Percentiles rank a stretch among this genome's conserved stretches.
phyloP scores from a whole-genome alignment of 2,888 invertebrate genomes.

The Acanthosepion pharaonis region DNA sequence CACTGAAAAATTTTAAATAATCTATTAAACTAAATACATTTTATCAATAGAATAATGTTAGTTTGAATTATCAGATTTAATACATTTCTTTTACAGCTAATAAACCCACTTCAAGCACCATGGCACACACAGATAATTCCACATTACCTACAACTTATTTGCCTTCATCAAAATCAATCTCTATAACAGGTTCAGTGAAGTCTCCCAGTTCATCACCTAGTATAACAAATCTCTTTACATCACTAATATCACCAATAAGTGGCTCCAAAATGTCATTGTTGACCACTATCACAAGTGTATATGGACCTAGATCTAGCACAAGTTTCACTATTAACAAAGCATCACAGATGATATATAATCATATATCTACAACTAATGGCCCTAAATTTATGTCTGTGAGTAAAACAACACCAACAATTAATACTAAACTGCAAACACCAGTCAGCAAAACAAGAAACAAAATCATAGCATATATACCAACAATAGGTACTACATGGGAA shows the following conservation, averaged over 20 bases:
- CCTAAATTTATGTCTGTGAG: background rate
- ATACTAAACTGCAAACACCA: background rate
- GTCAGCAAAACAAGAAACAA: background rate
- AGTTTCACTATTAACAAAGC: background rate
- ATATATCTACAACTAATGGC: background rate
- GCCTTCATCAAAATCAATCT: background rate
- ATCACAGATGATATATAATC: background rate
- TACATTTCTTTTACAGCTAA: background rate
- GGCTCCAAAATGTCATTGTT: background rate
- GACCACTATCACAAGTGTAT: background rate
- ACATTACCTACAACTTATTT: background rate
- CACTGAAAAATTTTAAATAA: no score
- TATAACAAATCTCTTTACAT: background rate
- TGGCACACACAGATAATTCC: background rate
- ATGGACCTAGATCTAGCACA: background rate
- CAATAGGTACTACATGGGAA: background rate
- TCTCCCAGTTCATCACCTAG: background rate
- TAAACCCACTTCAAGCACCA: background rate
- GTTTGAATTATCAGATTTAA: background rate
- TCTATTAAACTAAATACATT: background rate
- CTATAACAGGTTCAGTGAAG: background rate
- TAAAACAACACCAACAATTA: background rate
- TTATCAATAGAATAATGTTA: background rate
- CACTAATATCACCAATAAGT: background rate
- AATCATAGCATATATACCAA: background rate